These are phyloP conservation scores for Pristionchus mayeri DNA, from an alignment of 2,888 invertebrate genomes.

Conservation along the genomic window DNA sequence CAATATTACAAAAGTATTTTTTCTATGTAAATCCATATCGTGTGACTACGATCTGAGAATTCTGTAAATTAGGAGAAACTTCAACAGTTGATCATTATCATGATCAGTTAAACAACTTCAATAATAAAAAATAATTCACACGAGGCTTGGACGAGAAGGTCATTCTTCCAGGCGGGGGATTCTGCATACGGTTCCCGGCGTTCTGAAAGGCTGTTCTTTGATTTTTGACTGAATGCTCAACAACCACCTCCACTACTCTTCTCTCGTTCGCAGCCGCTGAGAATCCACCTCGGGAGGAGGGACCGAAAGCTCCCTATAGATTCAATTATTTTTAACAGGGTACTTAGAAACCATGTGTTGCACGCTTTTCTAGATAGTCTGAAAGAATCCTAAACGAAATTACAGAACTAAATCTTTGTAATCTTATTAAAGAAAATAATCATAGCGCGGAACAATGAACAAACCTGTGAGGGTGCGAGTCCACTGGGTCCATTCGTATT, in stretches of 20 bases:
- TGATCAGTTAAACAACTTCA: neutral
- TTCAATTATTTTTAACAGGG: too few relatives aligned
- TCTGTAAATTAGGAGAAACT: neutral
- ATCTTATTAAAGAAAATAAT: too few relatives aligned
- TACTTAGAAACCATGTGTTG: too few relatives aligned
- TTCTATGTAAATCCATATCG: too few relatives aligned
- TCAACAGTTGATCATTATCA: neutral
- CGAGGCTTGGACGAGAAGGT: slow-evolving; percentile 35
- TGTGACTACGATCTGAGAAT: too few relatives aligned
- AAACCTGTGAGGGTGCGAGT: neutral
- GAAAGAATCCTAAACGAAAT: too few relatives aligned
- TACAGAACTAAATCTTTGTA: too few relatives aligned
- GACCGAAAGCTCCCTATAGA: slow-evolving; percentile 45
- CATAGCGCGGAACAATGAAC: neutral
- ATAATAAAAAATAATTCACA: neutral
- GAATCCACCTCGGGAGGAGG: slow-evolving; percentile 16
- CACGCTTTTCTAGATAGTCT: too few relatives aligned
- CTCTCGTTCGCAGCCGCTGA: slow-evolving; percentile 13
- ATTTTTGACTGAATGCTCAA: neutral
- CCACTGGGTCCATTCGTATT: slow-evolving; percentile 9
- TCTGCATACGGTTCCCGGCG: neutral
- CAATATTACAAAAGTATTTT: too few relatives aligned
- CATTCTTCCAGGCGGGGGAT: neutral
- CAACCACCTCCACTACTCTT: neutral
- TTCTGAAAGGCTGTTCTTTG: slow-evolving; percentile 18